Evolutionary conservation across 2,888 invertebrate genomes (phyloP).

Genomic region (Pristionchus exspectatus): DNA sequence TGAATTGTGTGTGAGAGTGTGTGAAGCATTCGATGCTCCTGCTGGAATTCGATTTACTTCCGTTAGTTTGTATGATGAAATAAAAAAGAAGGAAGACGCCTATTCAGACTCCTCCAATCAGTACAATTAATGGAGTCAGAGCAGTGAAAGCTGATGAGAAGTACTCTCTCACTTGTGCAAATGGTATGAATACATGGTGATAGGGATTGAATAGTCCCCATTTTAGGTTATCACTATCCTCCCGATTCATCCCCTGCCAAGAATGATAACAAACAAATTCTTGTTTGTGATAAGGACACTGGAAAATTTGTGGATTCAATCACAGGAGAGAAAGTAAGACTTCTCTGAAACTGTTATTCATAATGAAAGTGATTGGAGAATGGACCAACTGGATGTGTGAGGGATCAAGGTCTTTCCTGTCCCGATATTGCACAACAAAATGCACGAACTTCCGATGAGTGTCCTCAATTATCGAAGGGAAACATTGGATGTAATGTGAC

Average conservation of each 20-base stretch:
- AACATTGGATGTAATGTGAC: constrained; percentile 41
- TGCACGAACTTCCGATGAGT: not conserved
- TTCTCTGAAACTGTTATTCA: too few relatives aligned
- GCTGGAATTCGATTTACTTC: constrained; percentile 24
- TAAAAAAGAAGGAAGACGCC: not conserved
- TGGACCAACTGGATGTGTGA: not conserved
- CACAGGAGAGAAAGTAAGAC: not conserved
- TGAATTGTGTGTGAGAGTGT: constrained; percentile 48
- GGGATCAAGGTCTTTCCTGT: constrained; percentile 18
- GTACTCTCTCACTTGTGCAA: constrained; percentile 21
- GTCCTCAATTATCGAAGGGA: not conserved
- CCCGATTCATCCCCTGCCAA: not conserved
- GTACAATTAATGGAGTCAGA: not conserved
- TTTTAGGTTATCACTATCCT: constrained; percentile 35
- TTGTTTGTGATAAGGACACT: constrained; percentile 25
- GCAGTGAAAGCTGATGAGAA: constrained; percentile 15
- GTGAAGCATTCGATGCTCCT: constrained; percentile 34
- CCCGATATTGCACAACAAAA: constrained; percentile 46
- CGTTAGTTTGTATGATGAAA: not conserved
- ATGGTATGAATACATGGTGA: not conserved
- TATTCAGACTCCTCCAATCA: constrained; percentile 7
- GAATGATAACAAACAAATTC: constrained; percentile 13
- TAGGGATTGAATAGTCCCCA: not conserved
- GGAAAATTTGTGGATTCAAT: constrained; percentile 39
- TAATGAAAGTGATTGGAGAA: not conserved